phyloP scores from a whole-genome alignment of 2,888 invertebrate genomes.

The Dolomedes plantarius region DNA sequence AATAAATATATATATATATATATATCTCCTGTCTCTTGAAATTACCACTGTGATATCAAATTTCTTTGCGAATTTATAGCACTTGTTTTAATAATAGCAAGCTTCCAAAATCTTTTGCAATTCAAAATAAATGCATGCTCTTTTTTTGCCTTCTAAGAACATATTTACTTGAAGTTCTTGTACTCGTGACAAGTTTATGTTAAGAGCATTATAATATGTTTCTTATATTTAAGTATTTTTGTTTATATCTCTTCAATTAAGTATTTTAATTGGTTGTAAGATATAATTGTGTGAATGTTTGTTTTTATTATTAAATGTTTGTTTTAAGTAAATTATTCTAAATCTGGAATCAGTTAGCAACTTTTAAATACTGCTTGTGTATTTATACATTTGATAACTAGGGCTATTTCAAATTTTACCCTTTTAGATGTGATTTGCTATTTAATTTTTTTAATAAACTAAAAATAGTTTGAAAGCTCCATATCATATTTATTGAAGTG shows the following conservation, averaged over 20 bases:
- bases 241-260: constrained; percentile 1
- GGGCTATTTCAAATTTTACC: neutral
- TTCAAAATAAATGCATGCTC: constrained; percentile 4
- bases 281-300: neutral
- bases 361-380: neutral
- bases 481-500: no score
- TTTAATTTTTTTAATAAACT: neutral
- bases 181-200: constrained; percentile 8
- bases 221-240: neutral
- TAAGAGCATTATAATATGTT: neutral
- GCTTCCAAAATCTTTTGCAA: neutral
- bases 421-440: neutral
- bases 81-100: constrained; percentile 9
- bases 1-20: constrained; percentile 25
- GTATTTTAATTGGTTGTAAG: neutral
- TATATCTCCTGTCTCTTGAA: constrained; percentile 56
- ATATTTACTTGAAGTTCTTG: neutral
- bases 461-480: no score
- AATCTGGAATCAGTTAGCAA: neutral
- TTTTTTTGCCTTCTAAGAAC: constrained; percentile 8
- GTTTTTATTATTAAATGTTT: neutral
- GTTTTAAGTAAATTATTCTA: neutral
- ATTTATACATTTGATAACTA: neutral
- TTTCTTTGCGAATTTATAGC: constrained; percentile 32
- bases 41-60: constrained; percentile 66